Evolutionary conservation across 2,888 invertebrate species (phyloP).

Genomic region (Sinotaia quadrata): DNA sequence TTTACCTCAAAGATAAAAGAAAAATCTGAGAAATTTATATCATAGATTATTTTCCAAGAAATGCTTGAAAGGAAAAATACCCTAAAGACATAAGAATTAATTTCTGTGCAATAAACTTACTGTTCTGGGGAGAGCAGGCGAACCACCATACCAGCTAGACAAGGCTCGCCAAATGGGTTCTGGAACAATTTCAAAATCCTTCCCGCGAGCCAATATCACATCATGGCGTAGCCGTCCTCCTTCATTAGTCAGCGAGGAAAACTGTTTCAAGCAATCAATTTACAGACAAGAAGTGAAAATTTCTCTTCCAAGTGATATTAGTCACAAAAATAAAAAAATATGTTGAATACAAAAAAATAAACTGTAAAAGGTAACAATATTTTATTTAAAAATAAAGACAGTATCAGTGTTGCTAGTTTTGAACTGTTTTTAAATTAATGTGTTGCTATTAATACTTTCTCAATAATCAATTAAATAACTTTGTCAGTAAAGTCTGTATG

Average conservation of each 20-base stretch:
- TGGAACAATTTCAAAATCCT: slow-evolving; percentile 89
- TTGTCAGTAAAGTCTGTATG: too few species aligned
- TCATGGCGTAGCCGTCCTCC: slow-evolving; percentile 86
- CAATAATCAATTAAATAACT: too few species aligned
- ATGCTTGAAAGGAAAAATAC: too few species aligned
- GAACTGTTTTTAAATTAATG: too few species aligned
- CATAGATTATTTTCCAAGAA: too few species aligned
- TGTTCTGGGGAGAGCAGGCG: slow-evolving; percentile 85
- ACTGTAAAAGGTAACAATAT: not conserved
- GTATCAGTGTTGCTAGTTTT: too few species aligned
- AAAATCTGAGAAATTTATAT: too few species aligned
- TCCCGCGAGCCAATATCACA: slow-evolving; percentile 81
- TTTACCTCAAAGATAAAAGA: too few species aligned
- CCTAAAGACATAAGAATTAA: too few species aligned
- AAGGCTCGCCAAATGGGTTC: slow-evolving; percentile 90
- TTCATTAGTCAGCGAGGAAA: slow-evolving; percentile 87
- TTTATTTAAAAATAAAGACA: not conserved
- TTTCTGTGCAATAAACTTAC: slow-evolving; percentile 72
- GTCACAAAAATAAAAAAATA: not conserved
- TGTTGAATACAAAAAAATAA: not conserved
- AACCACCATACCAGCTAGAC: slow-evolving; percentile 85
- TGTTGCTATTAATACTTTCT: too few species aligned
- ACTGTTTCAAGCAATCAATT: slow-evolving; percentile 65
- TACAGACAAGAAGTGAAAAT: not conserved
- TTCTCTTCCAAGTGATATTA: not conserved